Conservation (phyloP, 2,797 vertebrate species). For the Emys orbicularis region DNA sequence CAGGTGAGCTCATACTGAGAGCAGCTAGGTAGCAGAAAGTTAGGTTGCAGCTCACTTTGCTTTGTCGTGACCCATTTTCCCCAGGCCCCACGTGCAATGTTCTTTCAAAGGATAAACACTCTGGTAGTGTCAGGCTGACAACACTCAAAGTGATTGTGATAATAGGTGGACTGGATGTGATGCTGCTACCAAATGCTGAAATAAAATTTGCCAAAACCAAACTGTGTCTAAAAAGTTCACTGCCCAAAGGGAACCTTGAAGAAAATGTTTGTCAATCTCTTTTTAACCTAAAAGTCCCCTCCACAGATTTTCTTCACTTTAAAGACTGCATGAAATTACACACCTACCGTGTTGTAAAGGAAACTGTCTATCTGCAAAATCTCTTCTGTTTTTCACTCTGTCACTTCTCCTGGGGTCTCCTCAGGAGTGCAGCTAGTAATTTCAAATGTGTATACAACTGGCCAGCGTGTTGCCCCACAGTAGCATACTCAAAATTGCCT, state of each 20-base stretch:
- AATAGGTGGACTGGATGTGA: background rate
- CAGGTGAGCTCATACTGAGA: background rate
- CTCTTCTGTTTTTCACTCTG: background rate
- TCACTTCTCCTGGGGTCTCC: constrained; percentile 22
- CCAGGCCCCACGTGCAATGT: background rate
- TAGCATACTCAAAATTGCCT: background rate
- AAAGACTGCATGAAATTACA: constrained; percentile 28
- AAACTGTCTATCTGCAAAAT: background rate
- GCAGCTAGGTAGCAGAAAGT: background rate
- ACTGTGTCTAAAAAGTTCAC: constrained; percentile 3
- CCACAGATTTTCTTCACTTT: constrained; percentile 36
- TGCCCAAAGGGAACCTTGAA: background rate
- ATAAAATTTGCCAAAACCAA: background rate
- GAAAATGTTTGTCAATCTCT: background rate
- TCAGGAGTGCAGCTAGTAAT: constrained; percentile 18
- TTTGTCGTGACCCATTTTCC: background rate
- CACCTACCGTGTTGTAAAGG: constrained; percentile 53
- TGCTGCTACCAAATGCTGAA: background rate
- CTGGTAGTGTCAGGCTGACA: background rate
- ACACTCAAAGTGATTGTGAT: background rate
- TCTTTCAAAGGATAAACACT: background rate
- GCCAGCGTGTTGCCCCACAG: background rate
- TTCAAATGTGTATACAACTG: constrained; percentile 5
- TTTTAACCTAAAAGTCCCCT: constrained; percentile 3
- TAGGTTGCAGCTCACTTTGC: background rate